Evolutionary conservation across 2,797 vertebrate genomes (phyloP).

Genomic region (Gymnocypris eckloni): DNA sequence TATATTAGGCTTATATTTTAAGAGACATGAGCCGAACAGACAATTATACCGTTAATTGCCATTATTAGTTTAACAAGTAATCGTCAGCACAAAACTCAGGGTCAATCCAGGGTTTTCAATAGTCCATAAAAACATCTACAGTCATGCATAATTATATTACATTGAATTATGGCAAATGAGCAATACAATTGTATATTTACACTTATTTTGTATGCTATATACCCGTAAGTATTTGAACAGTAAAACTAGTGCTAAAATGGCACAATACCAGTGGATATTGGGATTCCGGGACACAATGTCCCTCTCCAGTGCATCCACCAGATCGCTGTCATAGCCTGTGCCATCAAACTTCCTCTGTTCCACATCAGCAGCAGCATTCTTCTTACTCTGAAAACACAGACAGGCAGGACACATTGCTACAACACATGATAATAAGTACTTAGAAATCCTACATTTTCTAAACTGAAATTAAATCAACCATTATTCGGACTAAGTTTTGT

Average conservation of each 20-base stretch:
- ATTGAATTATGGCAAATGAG: background rate
- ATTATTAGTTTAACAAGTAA: background rate
- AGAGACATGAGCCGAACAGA: background rate
- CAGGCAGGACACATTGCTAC: background rate
- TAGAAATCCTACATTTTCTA: background rate
- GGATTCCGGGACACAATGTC: conserved; percentile 97
- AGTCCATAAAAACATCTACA: background rate
- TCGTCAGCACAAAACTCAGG: background rate
- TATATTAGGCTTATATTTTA: background rate
- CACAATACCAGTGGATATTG: conserved; percentile 89
- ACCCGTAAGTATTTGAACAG: background rate
- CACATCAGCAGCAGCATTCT: conserved; percentile 77
- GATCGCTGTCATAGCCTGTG: conserved; percentile 89
- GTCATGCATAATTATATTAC: background rate
- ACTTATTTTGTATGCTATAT: background rate
- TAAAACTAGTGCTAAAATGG: background rate
- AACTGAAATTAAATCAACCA: background rate
- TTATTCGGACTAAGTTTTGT: background rate
- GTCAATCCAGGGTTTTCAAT: background rate
- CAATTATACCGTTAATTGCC: background rate
- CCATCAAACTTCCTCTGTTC: conserved; percentile 93
- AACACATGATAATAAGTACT: background rate
- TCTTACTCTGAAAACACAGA: conserved; percentile 82
- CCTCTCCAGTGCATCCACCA: conserved; percentile 93
- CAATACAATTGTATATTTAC: background rate